Evolutionary conservation across 2,113 vertebrate genomes (phyloP), one percentile per base, ranked within the genome.

Genomic region (Phyllostomus discolor): DNA sequence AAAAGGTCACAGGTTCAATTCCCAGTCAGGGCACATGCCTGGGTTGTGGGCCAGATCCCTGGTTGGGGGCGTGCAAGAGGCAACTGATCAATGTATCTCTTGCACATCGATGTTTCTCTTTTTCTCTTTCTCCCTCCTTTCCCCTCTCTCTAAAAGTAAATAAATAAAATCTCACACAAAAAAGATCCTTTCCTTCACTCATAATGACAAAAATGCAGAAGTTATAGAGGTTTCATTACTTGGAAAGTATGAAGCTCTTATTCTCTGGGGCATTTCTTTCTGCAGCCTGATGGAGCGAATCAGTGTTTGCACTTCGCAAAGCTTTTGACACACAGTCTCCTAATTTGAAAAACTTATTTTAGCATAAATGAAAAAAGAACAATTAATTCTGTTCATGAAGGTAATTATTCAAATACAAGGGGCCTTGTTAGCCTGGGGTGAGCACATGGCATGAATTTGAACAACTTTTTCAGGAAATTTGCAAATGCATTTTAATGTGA

Each of bases 291-390:
- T 26, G 52, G 95, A 93, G 20, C 69, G 78, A 95, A 75, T 78
- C 89, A 81, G 28, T 1, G 0, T 69, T 78, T 69, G 33, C 26
- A 66, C 69, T 75, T 95, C 80, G 76, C 48, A 79, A 83, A 90
- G 62, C 43, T 90, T 87, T 67, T 72, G 75, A 97, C 43, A 90
- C 35, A 57, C 1, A 86, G 84, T 95, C 91, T 43, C 22, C 11
- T 96, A 95, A 89, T 75, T 73, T 75, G 33, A 11, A 73, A 88
- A 93, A 84, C 90, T 90, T 85, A 94, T 94, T 80, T 85, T 92
- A 57, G 72, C 35, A 69, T 62, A 89, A 91, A 33, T 82, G 31
- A 50, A 48, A 81, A 80, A 83, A 62, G 59, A 66, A 75, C 35
- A 81, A 89, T 83, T 90, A 75, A 64, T 89, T 95, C 41, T 14